A percentile compares a stretch with the other conserved stretches of the same genome.
Evolutionary conservation across 2,113 vertebrate genomes (phyloP).

Genomic region (Chloroceryle aenea): DNA sequence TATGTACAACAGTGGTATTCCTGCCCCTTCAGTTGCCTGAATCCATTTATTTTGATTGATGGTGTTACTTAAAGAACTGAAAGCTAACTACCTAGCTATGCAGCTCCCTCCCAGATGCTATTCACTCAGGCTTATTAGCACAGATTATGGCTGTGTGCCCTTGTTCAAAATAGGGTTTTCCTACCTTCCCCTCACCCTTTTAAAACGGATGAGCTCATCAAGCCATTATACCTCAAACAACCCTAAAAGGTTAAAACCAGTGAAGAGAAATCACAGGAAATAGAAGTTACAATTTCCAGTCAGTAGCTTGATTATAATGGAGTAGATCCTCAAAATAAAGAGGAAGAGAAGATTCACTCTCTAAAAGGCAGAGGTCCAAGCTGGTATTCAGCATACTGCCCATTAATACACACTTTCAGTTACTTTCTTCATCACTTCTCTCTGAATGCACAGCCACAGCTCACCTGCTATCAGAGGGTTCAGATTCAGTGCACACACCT

Average conservation of each 20-base stretch:
- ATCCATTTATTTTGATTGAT: background rate
- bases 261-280: background rate
- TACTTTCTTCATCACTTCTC: background rate
- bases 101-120: background rate
- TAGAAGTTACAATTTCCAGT: background rate
- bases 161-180: background rate
- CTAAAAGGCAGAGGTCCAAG: background rate
- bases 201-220: accelerated
- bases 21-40: background rate
- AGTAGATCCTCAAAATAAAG: background rate
- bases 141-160: background rate
- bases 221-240: background rate
- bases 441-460: background rate
- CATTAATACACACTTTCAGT: background rate
- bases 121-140: background rate
- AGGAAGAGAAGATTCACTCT: background rate
- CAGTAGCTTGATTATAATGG: background rate
- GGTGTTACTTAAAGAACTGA: background rate
- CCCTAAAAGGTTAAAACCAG: background rate
- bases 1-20: background rate
- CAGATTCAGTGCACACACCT: background rate
- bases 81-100: background rate
- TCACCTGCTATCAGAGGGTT: background rate
- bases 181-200: background rate
- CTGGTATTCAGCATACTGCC: background rate